A percentile compares a stretch with the other conserved stretches of the same genome.
Conservation (phyloP, 1,140 invertebrate genomes). For the Trichogramma pretiosum region DNA sequence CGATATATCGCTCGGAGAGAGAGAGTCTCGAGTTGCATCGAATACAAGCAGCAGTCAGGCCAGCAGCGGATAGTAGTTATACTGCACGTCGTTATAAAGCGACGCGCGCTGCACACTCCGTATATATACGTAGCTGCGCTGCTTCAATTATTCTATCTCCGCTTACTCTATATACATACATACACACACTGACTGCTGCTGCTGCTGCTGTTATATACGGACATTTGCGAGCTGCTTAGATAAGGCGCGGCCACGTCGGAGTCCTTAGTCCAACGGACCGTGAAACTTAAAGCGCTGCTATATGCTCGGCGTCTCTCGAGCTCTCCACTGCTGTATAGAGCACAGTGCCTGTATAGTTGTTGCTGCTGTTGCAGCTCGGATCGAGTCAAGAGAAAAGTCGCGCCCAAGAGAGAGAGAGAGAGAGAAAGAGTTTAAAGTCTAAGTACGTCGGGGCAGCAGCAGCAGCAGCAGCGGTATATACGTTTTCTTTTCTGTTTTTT, state of each 20-base stretch:
- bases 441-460: conserved; percentile 5
- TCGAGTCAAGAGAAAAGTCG: conserved; percentile 4
- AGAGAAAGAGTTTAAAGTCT: neutral
- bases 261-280: conserved; percentile 35
- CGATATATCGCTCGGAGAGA: conserved; percentile 15
- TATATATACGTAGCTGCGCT: no score
- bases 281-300: conserved; percentile 37
- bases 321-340: no score
- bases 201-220: conserved; percentile 7
- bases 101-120: conserved; percentile 12
- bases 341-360: conserved; percentile 1
- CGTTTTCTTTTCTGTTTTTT: no score
- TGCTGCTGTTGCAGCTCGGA: conserved; percentile 5
- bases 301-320: no score
- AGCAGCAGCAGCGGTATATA: no score
- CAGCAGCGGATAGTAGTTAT: no score
- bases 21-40: no score
- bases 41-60: no score
- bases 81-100: conserved; percentile 5
- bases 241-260: conserved; percentile 34
- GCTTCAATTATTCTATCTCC: conserved; percentile 20
- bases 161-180: no score
- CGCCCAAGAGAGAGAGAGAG: conserved; percentile 1
- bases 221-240: conserved; percentile 24
- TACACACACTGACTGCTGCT: no score